Percentiles rank a stretch among this genome's conserved stretches.
These are phyloP conservation scores for Callipepla squamata DNA, from an alignment of 2,113 vertebrate genomes.

Conservation along the genomic window DNA sequence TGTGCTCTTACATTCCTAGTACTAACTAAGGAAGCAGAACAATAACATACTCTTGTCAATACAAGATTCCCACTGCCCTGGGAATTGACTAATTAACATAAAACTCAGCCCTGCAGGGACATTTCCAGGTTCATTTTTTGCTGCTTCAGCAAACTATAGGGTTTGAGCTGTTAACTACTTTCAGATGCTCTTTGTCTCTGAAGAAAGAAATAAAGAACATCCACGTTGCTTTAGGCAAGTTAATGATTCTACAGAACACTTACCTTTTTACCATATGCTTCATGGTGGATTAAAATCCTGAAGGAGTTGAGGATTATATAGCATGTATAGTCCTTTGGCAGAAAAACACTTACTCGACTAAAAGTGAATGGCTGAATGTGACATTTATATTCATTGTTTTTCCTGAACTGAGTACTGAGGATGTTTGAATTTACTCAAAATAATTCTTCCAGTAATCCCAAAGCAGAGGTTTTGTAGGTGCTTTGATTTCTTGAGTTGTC, in stretches of 20 bases:
- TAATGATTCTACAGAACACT: constrained; percentile 56
- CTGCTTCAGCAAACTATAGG: constrained; percentile 69
- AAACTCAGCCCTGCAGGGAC: constrained; percentile 62
- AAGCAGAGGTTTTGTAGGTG: constrained; percentile 20
- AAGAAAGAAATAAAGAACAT: constrained; percentile 67
- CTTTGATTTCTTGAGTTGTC: constrained; percentile 28
- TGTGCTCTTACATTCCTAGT: constrained; percentile 12
- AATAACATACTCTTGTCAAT: constrained; percentile 55
- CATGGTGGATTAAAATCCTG: constrained; percentile 59
- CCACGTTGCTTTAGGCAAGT: constrained; percentile 61
- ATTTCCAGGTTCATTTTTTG: constrained; percentile 72
- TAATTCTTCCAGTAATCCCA: background rate
- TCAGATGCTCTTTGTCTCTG: constrained; percentile 72
- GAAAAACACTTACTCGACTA: constrained; percentile 30
- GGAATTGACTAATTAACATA: constrained; percentile 70
- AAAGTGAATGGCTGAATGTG: constrained; percentile 27
- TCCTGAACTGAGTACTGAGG: background rate
- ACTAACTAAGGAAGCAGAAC: constrained; percentile 51
- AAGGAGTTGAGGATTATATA: constrained; percentile 50
- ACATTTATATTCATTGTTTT: constrained; percentile 47
- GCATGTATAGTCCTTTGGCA: constrained; percentile 15
- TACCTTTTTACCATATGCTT: constrained; percentile 68
- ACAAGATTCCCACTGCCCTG: constrained; percentile 46
- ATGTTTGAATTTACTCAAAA: constrained; percentile 36
- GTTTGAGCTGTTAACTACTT: constrained; percentile 66